Conservation (phyloP, 2,797 vertebrate species). For the Furcifer pardalis region DNA sequence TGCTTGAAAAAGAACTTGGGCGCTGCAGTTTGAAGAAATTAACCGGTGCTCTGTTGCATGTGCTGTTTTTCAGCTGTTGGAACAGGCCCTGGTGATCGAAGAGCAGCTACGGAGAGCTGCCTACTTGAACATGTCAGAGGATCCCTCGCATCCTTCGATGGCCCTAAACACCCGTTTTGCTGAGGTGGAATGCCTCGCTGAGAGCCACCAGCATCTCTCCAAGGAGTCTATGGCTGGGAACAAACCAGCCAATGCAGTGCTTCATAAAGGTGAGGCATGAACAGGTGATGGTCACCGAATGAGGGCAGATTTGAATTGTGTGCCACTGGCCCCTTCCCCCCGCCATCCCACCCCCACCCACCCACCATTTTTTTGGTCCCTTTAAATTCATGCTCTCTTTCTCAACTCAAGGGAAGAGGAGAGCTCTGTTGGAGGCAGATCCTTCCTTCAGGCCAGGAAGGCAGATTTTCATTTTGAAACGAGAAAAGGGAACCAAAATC, state of each 20-base stretch:
- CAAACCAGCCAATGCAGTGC: slow-evolving; percentile 96
- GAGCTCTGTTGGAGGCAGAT: not conserved
- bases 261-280: slow-evolving; percentile 91
- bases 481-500: not conserved
- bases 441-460: not conserved
- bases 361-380: not conserved
- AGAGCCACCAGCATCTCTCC: slow-evolving; percentile 98
- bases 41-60: not conserved
- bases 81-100: slow-evolving; percentile 96
- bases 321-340: not conserved
- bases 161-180: slow-evolving; percentile 97
- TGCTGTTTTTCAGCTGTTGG: slow-evolving; percentile 81
- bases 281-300: slow-evolving; percentile 40
- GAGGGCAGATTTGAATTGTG: not conserved
- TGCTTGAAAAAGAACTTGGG: not conserved
- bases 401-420: not conserved
- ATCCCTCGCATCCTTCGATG: slow-evolving; percentile 97
- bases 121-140: slow-evolving; percentile 97
- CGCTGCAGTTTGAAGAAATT: not conserved
- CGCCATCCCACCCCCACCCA: not conserved
- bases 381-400: not conserved
- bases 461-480: not conserved
- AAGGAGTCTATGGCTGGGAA: slow-evolving; percentile 99
- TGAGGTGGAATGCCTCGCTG: slow-evolving; percentile 96
- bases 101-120: slow-evolving; percentile 95